These are phyloP conservation scores for Lasioglossum albipes DNA, from an alignment of 1,140 invertebrate genomes.

Conservation along the genomic window DNA sequence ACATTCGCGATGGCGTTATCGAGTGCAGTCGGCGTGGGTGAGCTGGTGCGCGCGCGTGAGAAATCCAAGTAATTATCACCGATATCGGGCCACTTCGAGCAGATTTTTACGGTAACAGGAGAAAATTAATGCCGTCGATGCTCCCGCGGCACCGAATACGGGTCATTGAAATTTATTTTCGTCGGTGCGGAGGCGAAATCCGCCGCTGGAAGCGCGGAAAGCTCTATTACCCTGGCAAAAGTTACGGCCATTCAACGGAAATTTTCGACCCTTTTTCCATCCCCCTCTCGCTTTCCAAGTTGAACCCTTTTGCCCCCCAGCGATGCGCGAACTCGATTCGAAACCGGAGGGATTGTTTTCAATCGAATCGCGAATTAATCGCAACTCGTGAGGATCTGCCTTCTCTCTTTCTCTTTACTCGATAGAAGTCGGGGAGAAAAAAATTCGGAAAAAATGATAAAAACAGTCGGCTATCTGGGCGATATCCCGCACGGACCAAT, in stretches of 20 bases:
- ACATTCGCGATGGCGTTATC: slow-evolving; percentile 14
- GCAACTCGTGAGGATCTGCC: slow-evolving; percentile 5
- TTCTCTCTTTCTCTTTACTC: too few species aligned
- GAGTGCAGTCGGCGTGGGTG: background rate
- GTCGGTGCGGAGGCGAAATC: background rate
- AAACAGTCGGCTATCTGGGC: slow-evolving; percentile 18
- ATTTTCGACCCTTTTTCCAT: slow-evolving; percentile 1
- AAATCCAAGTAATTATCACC: slow-evolving; percentile 44
- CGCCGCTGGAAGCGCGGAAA: background rate
- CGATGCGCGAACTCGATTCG: slow-evolving; percentile 9
- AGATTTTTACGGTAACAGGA: slow-evolving; percentile 21
- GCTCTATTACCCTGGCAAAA: slow-evolving; percentile 17
- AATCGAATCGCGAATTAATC: slow-evolving; percentile 28
- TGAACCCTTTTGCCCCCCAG: background rate
- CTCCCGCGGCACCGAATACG: slow-evolving; percentile 5
- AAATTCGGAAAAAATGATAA: background rate
- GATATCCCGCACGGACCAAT: background rate
- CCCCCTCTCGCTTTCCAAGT: background rate
- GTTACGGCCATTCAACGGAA: slow-evolving; percentile 18
- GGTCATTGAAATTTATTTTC: slow-evolving; percentile 32
- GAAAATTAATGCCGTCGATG: slow-evolving; percentile 5
- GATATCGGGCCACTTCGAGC: slow-evolving; percentile 29
- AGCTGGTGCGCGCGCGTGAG: background rate
- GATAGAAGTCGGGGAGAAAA: too few species aligned
- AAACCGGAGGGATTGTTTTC: slow-evolving; percentile 17